phyloP scores from a whole-genome alignment of 2,113 vertebrate species.

The Lagopus muta region DNA sequence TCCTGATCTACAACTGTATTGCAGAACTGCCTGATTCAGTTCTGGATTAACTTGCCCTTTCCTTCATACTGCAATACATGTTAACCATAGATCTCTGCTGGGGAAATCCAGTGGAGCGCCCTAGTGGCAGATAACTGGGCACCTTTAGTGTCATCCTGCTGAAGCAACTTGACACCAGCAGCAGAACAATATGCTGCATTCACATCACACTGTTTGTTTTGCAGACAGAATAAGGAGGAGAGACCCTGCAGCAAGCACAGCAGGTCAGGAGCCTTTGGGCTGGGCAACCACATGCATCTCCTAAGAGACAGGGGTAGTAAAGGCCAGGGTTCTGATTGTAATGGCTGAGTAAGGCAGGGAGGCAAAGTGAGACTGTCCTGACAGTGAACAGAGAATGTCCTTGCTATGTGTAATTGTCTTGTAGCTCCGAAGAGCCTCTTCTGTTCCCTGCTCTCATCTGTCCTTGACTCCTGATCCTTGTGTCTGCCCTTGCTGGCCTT shows the following conservation, averaged over 20 bases:
- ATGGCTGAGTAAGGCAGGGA: background rate
- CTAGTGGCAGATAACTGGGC: background rate
- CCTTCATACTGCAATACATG: background rate
- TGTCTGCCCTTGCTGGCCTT: background rate
- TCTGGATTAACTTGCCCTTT: background rate
- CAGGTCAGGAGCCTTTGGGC: background rate
- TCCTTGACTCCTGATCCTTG: background rate
- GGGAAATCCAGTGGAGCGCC: slow-evolving; percentile 37
- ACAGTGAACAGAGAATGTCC: background rate
- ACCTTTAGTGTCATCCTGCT: background rate
- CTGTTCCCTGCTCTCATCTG: background rate
- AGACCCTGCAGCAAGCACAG: background rate
- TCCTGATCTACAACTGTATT: background rate
- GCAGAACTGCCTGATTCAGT: background rate
- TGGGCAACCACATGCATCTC: background rate
- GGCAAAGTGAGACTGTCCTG: background rate
- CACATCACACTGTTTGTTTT: background rate
- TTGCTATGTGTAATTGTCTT: background rate
- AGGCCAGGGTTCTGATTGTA: fast-evolving
- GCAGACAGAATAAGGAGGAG: background rate
- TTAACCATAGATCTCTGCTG: background rate
- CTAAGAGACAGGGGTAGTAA: background rate
- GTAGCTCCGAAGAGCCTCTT: background rate
- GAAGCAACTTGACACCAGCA: background rate
- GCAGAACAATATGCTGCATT: background rate